Evolutionary conservation across 2,888 invertebrate species (phyloP).

Genomic region (Neria commutata): DNA sequence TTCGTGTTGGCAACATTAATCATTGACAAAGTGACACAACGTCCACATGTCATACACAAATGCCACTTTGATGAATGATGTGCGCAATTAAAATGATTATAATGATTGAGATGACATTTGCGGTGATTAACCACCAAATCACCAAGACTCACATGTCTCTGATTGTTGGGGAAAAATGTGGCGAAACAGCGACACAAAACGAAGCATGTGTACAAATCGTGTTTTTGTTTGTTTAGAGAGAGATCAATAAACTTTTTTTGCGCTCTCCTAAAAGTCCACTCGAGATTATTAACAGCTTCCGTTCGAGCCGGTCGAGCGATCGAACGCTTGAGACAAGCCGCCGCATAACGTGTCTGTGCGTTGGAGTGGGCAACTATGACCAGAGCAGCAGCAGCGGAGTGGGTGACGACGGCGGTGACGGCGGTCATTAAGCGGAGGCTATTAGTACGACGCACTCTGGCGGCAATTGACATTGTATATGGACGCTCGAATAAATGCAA

Average conservation of each 20-base stretch:
- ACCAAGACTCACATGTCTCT: background rate
- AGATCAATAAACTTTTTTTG: constrained; percentile 10
- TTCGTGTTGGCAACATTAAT: background rate
- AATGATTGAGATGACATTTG: constrained; percentile 9
- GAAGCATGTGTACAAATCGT: background rate
- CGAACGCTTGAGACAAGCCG: too few relatives aligned
- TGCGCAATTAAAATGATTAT: constrained; percentile 49
- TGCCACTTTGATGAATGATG: constrained; percentile 55
- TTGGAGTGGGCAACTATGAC: too few relatives aligned
- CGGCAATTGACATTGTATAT: too few relatives aligned
- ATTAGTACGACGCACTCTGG: too few relatives aligned
- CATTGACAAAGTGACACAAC: background rate
- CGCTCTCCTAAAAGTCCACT: background rate
- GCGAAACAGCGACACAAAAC: background rate
- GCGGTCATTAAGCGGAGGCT: background rate
- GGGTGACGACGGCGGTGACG: too few relatives aligned
- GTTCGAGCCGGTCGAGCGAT: constrained; percentile 2
- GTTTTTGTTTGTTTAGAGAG: background rate
- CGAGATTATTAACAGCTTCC: constrained; percentile 3
- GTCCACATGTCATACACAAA: constrained; percentile 46
- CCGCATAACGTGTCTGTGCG: too few relatives aligned
- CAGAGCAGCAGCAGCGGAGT: too few relatives aligned
- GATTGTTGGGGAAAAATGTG: background rate
- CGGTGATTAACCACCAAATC: background rate
- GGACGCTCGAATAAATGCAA: too few relatives aligned